Conservation (phyloP, 92 coral and sea anemone species). For the Actinostola sp. region DNA sequence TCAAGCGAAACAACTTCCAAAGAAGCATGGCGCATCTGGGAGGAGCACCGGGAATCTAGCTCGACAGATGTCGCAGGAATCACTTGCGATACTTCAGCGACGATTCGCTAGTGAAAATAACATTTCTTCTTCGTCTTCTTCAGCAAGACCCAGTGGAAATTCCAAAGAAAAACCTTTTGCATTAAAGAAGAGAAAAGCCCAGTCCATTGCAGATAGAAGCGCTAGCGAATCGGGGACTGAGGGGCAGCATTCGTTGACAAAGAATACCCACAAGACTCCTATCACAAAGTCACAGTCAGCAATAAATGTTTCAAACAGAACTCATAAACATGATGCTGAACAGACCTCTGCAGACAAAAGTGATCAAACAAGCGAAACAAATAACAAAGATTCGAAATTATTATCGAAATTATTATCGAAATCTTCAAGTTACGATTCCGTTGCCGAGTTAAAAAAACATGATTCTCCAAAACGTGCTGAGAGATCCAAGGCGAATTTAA, state of each 20-base stretch:
- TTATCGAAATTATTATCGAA: neutral
- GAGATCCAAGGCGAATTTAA: neutral
- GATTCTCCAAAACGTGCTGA: conserved; percentile 4
- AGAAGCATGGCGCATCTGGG: neutral
- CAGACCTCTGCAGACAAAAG: too few species aligned
- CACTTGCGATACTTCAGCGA: neutral
- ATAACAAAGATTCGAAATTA: conserved; percentile 1
- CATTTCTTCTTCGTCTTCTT: conserved; percentile 1
- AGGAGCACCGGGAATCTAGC: neutral
- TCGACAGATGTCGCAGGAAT: conserved; percentile 13
- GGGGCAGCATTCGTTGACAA: neutral
- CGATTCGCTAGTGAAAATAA: neutral
- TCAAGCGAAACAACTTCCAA: neutral
- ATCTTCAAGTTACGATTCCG: neutral
- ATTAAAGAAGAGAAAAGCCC: neutral
- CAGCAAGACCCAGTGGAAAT: neutral
- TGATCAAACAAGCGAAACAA: too few species aligned
- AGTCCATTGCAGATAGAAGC: neutral
- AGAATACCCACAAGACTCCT: neutral
- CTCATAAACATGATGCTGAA: too few species aligned
- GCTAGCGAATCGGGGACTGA: neutral
- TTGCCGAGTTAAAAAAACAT: neutral
- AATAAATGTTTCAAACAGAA: conserved; percentile 4
- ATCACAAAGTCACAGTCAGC: conserved; percentile 16
- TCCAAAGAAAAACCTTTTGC: conserved; percentile 8